Base-by-base conservation (phyloP, 1,140 invertebrate species). In the Pollicipes pollicipes region DNA sequence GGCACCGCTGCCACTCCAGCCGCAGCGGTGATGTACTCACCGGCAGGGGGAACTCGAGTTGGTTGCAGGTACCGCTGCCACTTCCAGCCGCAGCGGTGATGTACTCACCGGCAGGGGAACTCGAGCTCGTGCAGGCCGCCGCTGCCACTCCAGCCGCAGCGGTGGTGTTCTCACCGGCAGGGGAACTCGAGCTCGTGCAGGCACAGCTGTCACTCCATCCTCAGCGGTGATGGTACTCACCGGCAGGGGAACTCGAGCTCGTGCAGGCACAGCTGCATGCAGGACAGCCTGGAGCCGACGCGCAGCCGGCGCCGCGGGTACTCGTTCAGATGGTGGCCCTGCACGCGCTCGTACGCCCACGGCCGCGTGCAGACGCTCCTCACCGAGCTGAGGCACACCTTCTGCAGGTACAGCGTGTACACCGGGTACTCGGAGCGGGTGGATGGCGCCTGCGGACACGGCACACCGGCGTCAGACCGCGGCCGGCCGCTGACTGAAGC, bases 391-490 rank as follows among this genome's bases (percentile, higher is more conserved):
- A 95, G 81, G 77, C 93, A 96, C 71, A 88, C 90, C 82, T 95
- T 95, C 81, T 95, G 91, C 66, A 91, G 91, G 84, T 95, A 96
- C 76, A 95, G 91, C n/a, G 93, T 95, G 80, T 95, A 95, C 70
- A 96, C 92, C 13, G 93, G 93, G 80, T 94, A 95, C 78, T 96
- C 91, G 16, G 91, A 95, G 76, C 90, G 88, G 28, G 89, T 90
- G 76, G n/a, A 95, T 80, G 13, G 90, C 89, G 76, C 88, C 91
- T 93, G 85, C 70, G 83, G 71, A 66, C 64, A 66, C n/a, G n/a
- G n/a, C 64, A 28, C n/a, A 28, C 17, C 27, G 24, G 28, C 64
- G 28, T 21, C 63, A n/a, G 24, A 32, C 67, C 70, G 45, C 26
- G 28, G 66, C 30, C 63, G 24, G 66, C 58, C 45, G 58, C 27